These are phyloP conservation scores for Esperia sulphurella DNA, from an alignment of 2,888 invertebrate species.

Conservation along the genomic window DNA sequence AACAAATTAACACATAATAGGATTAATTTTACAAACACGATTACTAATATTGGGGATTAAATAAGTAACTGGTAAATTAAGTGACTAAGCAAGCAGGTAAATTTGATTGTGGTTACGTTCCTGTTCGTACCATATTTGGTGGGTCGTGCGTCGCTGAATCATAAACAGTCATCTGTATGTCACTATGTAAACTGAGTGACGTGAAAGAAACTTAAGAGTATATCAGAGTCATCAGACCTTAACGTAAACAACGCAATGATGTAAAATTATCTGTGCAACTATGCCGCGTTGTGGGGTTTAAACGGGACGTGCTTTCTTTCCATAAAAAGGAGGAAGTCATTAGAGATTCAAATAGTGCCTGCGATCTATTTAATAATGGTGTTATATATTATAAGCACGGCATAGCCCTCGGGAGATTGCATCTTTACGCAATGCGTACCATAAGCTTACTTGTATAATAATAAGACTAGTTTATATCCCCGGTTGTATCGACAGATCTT, in stretches of 20 bases:
- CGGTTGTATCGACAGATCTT: not conserved
- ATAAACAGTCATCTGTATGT: constrained; percentile 1
- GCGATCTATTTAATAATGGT: constrained; percentile 62
- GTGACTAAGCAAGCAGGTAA: not conserved
- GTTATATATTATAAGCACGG: constrained; percentile 57
- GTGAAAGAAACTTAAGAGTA: not conserved
- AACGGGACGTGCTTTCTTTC: constrained; percentile 57
- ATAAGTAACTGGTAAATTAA: not conserved
- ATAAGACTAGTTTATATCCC: not conserved
- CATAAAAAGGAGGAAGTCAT: constrained; percentile 62
- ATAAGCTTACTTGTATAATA: constrained; percentile 26
- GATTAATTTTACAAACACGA: not conserved
- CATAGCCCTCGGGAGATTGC: constrained; percentile 49
- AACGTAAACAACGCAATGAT: constrained; percentile 1
- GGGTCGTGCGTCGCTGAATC: constrained; percentile 1
- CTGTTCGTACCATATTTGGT: not conserved
- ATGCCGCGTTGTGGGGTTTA: constrained; percentile 24
- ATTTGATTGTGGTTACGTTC: not conserved
- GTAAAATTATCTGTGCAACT: constrained; percentile 15
- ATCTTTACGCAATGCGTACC: constrained; percentile 51
- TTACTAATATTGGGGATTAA: not conserved
- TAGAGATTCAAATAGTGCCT: constrained; percentile 55
- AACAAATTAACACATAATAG: too few relatives aligned
- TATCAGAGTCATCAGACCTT: not conserved
- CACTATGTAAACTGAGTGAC: constrained; percentile 1